Conservation (phyloP, 2,113 vertebrate species). For the Jaculus jaculus region DNA sequence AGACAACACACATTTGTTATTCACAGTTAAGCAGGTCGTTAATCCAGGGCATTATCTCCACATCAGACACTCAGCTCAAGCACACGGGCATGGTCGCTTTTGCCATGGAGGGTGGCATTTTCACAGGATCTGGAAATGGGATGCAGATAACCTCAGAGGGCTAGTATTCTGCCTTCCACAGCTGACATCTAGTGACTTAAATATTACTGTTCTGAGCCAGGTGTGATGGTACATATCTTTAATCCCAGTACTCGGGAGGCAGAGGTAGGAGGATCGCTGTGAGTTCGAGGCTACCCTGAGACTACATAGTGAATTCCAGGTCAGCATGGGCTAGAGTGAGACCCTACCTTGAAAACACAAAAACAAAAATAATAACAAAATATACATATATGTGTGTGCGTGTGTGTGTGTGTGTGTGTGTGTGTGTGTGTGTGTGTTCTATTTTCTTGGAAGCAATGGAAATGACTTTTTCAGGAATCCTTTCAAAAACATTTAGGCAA, state of each 20-base stretch:
- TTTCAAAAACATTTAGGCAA: slow-evolving; percentile 32
- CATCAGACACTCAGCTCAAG: background rate
- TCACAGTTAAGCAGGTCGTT: background rate
- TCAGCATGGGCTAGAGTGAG: too few relatives aligned
- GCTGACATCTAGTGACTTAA: background rate
- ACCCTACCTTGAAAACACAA: too few relatives aligned
- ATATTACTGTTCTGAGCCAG: too few relatives aligned
- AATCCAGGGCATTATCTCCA: background rate
- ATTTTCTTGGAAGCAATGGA: background rate
- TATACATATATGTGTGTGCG: too few relatives aligned
- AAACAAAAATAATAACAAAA: too few relatives aligned
- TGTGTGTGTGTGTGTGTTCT: too few relatives aligned
- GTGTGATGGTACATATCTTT: too few relatives aligned
- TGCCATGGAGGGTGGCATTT: background rate
- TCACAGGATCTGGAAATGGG: background rate
- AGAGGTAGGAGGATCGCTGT: too few relatives aligned
- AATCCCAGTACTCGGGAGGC: too few relatives aligned
- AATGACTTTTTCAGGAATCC: background rate
- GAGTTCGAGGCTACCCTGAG: too few relatives aligned
- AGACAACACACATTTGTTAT: background rate
- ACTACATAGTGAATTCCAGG: too few relatives aligned
- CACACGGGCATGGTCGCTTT: background rate
- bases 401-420: too few relatives aligned
- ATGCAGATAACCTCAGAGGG: background rate
- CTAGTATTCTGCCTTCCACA: background rate